A percentile compares a stretch with the other conserved stretches of the same genome.
phyloP scores from a whole-genome alignment of 2,797 vertebrate genomes.

The Discoglossus pictus region DNA sequence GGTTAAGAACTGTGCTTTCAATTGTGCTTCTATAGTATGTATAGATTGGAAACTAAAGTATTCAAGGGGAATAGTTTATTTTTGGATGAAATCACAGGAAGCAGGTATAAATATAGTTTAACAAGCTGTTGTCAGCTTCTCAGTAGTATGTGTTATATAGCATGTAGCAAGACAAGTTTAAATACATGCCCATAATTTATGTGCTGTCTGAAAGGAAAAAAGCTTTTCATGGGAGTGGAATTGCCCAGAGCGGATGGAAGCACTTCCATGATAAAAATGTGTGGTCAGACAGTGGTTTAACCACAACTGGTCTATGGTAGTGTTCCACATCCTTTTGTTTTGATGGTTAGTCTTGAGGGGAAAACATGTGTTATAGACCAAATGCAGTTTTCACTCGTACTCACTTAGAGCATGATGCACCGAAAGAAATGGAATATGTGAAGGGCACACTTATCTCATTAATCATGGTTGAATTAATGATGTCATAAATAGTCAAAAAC shows the following conservation, averaged over 20 bases:
- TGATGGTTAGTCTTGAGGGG: conserved; percentile 52
- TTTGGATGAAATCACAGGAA: conserved; percentile 51
- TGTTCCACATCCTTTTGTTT: conserved; percentile 58
- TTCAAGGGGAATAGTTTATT: conserved; percentile 35
- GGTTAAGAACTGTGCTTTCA: too few relatives aligned
- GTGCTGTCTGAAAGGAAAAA: conserved; percentile 55
- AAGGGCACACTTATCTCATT: conserved; percentile 32
- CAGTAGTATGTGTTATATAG: conserved; percentile 37
- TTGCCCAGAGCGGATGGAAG: conserved; percentile 58
- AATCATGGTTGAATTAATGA: conserved; percentile 40
- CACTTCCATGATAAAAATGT: conserved; percentile 57
- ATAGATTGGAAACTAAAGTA: conserved; percentile 23
- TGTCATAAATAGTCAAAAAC: neutral
- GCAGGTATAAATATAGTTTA: conserved; percentile 52
- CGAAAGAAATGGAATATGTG: conserved; percentile 13
- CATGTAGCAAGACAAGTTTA: conserved; percentile 45
- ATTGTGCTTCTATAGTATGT: too few relatives aligned
- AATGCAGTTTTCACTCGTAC: conserved; percentile 55
- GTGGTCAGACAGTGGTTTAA: conserved; percentile 58
- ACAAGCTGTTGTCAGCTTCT: conserved; percentile 16
- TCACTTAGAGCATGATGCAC: conserved; percentile 23
- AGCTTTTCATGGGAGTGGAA: conserved; percentile 58
- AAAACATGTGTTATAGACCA: conserved; percentile 48
- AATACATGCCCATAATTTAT: conserved; percentile 57
- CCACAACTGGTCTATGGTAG: conserved; percentile 58